Conservation (phyloP, 2,888 invertebrate species). For the Callyntrura sp. region DNA sequence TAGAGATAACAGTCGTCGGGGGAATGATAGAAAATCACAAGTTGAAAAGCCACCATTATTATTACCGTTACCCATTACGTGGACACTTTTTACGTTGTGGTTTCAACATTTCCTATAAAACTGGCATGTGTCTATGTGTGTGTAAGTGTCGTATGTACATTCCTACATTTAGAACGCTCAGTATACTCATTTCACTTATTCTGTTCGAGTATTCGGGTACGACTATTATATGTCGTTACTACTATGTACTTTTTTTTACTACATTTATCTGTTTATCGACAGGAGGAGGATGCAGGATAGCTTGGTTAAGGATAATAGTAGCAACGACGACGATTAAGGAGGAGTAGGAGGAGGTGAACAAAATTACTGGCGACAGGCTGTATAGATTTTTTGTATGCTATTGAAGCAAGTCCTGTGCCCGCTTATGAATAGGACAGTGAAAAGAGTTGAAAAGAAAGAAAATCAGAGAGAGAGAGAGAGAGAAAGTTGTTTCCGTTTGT, state of each 20-base stretch:
- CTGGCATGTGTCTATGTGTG: not conserved
- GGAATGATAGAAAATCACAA: slow-evolving; percentile 70
- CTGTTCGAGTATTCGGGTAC: too few relatives aligned
- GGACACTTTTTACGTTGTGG: slow-evolving; percentile 56
- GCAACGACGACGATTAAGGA: too few relatives aligned
- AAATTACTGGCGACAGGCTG: not conserved
- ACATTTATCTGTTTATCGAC: not conserved
- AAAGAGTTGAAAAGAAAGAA: not conserved
- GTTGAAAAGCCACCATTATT: slow-evolving; percentile 68
- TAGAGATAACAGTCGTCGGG: slow-evolving; percentile 68
- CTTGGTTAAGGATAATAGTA: slow-evolving; percentile 9
- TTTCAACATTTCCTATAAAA: slow-evolving; percentile 33
- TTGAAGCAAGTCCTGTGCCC: not conserved
- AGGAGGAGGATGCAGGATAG: slow-evolving; percentile 3
- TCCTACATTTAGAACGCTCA: too few relatives aligned
- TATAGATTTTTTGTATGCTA: not conserved
- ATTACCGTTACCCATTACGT: slow-evolving; percentile 48
- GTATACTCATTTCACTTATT: too few relatives aligned
- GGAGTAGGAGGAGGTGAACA: slow-evolving; percentile 1
- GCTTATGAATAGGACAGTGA: slow-evolving; percentile 2
- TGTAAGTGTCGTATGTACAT: too few relatives aligned
- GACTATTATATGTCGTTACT: too few relatives aligned
- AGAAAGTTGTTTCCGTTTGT: slow-evolving; percentile 28
- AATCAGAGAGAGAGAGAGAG: too few relatives aligned
- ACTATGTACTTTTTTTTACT: not conserved